Base-by-base conservation (phyloP, 2,797 vertebrate genomes). In the Enteromius viviparus region DNA sequence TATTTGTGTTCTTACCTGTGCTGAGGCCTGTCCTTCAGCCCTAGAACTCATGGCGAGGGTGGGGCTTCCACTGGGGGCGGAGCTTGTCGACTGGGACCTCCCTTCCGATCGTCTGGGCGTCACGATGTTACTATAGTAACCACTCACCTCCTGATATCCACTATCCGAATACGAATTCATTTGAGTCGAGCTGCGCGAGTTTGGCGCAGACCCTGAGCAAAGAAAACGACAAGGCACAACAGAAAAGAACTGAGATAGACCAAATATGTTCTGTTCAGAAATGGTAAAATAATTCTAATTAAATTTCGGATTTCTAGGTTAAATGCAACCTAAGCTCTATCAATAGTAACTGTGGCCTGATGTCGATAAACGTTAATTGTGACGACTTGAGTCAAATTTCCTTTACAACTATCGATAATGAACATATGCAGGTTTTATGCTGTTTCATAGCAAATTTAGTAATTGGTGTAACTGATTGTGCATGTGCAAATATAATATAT, bases 151-250 rank as follows among this genome's bases (percentile, higher is more conserved):
- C 89, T 99, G 98, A 93, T 99, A 99, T 80, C 98, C 97, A 78
- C 98, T 99, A 92, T 99, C 98, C 0, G 97, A 97, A 47, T 99
- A 99, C 0, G 97, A 99, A 90, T 98, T 98, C 96, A 99, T 97
- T 86, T 98, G 98, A 42, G 95, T 97, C 70, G 96, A 96, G 91
- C 95, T 96, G 92, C 96, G 95, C 0, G 98, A 99, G 91, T 98
- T 98, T 88, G 96, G 97, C 69, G 95, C 92, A 5, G 97, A 98
- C 86, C 96, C 98, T 99, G 91, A n/a, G 90, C 65, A 53, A 80
- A 68, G 66, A 51, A 53, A 70, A 45, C 40, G 64, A 15, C n/a
- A 12, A 5, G 21, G 45, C 6, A 60, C n/a, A 15, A 2, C 37
- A 78, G 3, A 45, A 23, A 71, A 34, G 75, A 2, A 70, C 21